A percentile compares a stretch with the other conserved stretches of the same genome.
phyloP scores from a whole-genome alignment of 2,888 invertebrate genomes.

The Aspidiotus destructor region DNA sequence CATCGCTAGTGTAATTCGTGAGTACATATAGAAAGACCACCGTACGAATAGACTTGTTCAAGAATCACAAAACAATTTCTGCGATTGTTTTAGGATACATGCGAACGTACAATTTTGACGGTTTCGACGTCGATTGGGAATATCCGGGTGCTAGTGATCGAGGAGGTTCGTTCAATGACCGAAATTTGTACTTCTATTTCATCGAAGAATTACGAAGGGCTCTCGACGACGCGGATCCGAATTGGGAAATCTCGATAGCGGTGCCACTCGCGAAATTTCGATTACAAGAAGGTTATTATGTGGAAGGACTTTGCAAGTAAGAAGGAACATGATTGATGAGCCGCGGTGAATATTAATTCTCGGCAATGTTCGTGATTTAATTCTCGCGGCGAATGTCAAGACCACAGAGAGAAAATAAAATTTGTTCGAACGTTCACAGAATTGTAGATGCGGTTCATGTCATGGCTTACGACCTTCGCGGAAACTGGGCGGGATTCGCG shows the following conservation, averaged over 20 bases:
- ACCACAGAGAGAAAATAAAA: no score
- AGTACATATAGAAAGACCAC: slow-evolving; percentile 39
- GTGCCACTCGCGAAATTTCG: slow-evolving; percentile 80
- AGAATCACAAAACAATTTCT: no score
- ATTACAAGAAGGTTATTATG: slow-evolving; percentile 80
- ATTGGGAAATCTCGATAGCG: slow-evolving; percentile 83
- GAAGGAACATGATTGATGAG: slow-evolving; percentile 38
- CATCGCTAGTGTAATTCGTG: slow-evolving; percentile 64
- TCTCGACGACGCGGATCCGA: slow-evolving; percentile 61
- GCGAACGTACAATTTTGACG: slow-evolving; percentile 68
- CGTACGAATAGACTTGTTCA: no score
- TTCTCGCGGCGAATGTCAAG: no score
- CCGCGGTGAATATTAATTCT: no score
- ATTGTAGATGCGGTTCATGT: slow-evolving; percentile 70
- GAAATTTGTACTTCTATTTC: slow-evolving; percentile 69
- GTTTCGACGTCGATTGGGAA: slow-evolving; percentile 86
- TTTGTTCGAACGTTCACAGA: slow-evolving; percentile 43
- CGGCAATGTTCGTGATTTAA: no score
- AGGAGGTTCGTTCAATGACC: slow-evolving; percentile 73
- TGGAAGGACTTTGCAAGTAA: slow-evolving; percentile 79
- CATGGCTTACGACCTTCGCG: slow-evolving; percentile 76
- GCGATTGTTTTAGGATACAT: slow-evolving; percentile 52
- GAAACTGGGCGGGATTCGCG: slow-evolving; percentile 85
- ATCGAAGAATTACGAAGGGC: slow-evolving; percentile 71
- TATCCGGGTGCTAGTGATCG: slow-evolving; percentile 82